A percentile compares a stretch with the other conserved stretches of the same genome.
Evolutionary conservation across 2,888 invertebrate genomes (phyloP).

Genomic region (Nymphalis polychloros): DNA sequence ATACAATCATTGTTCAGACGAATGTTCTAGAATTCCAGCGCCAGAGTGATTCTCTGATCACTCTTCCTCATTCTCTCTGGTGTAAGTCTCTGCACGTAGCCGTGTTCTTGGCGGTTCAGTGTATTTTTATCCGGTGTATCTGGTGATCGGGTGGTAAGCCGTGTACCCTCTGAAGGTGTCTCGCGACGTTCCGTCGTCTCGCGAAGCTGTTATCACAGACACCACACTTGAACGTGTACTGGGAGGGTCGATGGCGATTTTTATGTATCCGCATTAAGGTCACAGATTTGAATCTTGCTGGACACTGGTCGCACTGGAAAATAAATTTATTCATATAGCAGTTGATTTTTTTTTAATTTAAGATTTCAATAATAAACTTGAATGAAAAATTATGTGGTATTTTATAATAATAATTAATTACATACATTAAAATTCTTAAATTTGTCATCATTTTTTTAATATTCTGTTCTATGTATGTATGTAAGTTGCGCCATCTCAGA

Average conservation of each 20-base stretch:
- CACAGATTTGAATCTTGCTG: constrained; percentile 64
- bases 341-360: neutral
- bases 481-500: no score
- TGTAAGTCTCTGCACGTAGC: no score
- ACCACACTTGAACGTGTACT: constrained; percentile 57
- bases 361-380: neutral
- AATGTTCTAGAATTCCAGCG: no score
- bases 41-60: no score
- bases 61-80: no score
- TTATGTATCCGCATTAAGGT: constrained; percentile 69
- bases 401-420: no score
- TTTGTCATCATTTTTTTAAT: no score
- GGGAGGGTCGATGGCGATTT: constrained; percentile 58
- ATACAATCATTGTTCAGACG: no score
- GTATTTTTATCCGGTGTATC: constrained; percentile 53
- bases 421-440: no score
- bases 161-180: constrained; percentile 64
- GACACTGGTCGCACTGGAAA: constrained; percentile 65
- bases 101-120: constrained; percentile 5
- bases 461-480: no score
- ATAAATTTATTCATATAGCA: neutral
- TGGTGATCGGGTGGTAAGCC: constrained; percentile 51
- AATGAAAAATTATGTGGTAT: no score
- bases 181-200: constrained; percentile 62
- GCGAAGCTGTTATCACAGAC: constrained; percentile 60